Percentiles rank a stretch among this genome's conserved stretches.
These are phyloP conservation scores for Leptopilina clavipes DNA, from an alignment of 1,140 invertebrate species.

Conservation along the genomic window DNA sequence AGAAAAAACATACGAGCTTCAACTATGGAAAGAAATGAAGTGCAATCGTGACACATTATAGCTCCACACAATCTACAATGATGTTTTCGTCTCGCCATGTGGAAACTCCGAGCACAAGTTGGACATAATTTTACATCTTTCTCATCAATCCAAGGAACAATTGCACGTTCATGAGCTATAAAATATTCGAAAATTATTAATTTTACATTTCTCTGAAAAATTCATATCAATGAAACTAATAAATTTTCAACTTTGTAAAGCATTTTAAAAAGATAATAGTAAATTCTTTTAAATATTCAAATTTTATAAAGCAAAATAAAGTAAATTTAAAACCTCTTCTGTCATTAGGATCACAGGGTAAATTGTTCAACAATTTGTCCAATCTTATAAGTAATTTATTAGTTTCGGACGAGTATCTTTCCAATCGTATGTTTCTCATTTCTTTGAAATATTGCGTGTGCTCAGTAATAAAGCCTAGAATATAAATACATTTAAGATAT, in stretches of 20 bases:
- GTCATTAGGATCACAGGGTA: constrained; percentile 86
- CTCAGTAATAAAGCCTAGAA: constrained; percentile 78
- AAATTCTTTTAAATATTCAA: too few relatives aligned
- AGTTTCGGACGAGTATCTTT: constrained; percentile 93
- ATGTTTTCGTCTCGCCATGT: constrained; percentile 91
- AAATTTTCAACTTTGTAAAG: too few relatives aligned
- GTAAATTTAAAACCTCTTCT: constrained; percentile 81
- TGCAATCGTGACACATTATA: constrained; percentile 96
- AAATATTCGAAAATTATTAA: neutral
- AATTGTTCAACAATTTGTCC: constrained; percentile 91
- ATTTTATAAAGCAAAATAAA: neutral
- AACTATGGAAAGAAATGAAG: constrained; percentile 87
- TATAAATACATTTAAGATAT: neutral
- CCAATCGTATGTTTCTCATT: constrained; percentile 83
- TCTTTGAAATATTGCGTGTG: constrained; percentile 88
- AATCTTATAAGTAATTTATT: constrained; percentile 96
- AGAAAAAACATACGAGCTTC: constrained; percentile 86
- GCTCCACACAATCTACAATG: constrained; percentile 97
- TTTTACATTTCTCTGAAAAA: too few relatives aligned
- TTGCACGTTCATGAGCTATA: constrained; percentile 82
- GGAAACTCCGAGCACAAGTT: constrained; percentile 91
- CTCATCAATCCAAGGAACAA: constrained; percentile 96
- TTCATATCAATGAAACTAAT: too few relatives aligned
- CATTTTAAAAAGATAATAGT: too few relatives aligned
- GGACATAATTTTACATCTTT: constrained; percentile 92